A percentile compares a stretch with the other conserved stretches of the same genome.
These are phyloP conservation scores for Zalophus californianus DNA, from an alignment of 2,797 vertebrate species.

Conservation along the genomic window DNA sequence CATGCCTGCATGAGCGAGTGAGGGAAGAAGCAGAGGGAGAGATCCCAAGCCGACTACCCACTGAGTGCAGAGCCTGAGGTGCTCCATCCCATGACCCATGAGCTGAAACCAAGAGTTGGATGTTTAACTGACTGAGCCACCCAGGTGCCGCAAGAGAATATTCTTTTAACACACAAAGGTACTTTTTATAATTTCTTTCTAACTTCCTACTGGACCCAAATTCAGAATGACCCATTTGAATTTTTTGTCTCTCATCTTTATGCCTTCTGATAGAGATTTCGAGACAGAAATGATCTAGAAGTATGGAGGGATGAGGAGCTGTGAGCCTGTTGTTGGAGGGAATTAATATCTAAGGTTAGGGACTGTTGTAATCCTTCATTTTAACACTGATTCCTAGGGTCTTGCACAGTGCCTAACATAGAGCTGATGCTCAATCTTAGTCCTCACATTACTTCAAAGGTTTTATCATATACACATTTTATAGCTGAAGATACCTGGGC, in stretches of 20 bases:
- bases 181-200: constrained; percentile 17
- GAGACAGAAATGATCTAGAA: neutral
- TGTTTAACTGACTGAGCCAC: neutral
- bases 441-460: neutral
- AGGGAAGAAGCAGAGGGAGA: neutral
- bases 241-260: neutral
- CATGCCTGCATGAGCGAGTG: neutral
- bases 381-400: neutral
- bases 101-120: neutral
- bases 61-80: neutral
- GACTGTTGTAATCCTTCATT: neutral
- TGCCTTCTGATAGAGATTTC: neutral
- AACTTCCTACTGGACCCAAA: neutral
- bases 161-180: neutral
- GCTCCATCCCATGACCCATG: neutral
- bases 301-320: too few relatives aligned
- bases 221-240: constrained; percentile 19
- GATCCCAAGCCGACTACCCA: neutral
- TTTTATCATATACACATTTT: constrained; percentile 9
- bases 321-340: neutral
- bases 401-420: neutral
- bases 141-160: neutral
- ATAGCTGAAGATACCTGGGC: neutral
- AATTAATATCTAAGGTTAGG: neutral
- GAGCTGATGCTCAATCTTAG: neutral